Evolutionary conservation across 2,113 vertebrate genomes (phyloP), one percentile per base, ranked within the genome.

Genomic region (Tamias sibiricus): DNA sequence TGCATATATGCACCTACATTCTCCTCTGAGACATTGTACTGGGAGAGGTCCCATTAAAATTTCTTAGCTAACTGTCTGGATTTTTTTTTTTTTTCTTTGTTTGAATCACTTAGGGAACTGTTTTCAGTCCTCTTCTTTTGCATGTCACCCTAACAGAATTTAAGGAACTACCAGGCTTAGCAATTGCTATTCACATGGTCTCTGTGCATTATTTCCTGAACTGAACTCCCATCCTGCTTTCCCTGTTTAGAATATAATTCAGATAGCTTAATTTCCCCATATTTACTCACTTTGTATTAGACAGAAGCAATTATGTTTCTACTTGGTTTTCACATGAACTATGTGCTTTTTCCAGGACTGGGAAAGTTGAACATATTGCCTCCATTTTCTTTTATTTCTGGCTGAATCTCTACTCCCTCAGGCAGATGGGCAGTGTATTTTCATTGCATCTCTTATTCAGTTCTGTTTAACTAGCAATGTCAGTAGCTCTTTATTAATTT

Each of bases 401-500:
- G 26, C 7, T 83, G 92, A 81, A 49, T 85, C 22, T 95, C 40
- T 95, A 10, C 2, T 57, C 20, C 35, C 26, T 8, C 22, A 57
- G 54, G 32, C 26, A 79, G 64, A 74, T 52, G 54, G 44, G 32
- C 19, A 90, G n/a, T 79, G 94, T 37, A 84, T 90, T 90, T 96
- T 94, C 71, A 77, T 77, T 85, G 68, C 57, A 74, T 37, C 16
- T 52, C 37, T 54, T 86, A 40, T 49, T 95, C 57, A 95, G 0
- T 68, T 94, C 35, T 94, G 0, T n/a, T 95, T 92, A 94, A 20
- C 40, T 24, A 90, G 32, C 6, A 62, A 80, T 94, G 35, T 95
- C 77, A 71, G 30, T 84, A 81, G 37, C 17, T 94, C 30, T 95
- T 90, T 95, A 90, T 59, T n/a, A n/a, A n/a, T n/a, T n/a, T n/a